Conservation (phyloP, 1,140 invertebrate genomes). For the Drosophila orosa region DNA sequence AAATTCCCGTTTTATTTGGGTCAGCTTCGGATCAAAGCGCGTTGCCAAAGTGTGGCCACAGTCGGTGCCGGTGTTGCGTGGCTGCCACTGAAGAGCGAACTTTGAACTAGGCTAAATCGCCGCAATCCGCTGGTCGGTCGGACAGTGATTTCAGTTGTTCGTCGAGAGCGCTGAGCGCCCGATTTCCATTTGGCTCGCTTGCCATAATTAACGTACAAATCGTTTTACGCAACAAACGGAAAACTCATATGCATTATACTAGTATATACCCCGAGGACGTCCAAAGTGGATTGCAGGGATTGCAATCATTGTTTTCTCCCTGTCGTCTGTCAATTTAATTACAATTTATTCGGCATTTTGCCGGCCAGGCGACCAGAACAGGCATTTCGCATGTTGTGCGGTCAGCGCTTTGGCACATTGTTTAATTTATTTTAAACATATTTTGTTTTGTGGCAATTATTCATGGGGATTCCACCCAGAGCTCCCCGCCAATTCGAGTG, state of each 20-base stretch:
- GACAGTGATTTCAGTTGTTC: conserved; percentile 55
- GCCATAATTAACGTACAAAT: conserved; percentile 68
- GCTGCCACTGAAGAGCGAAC: conserved; percentile 6
- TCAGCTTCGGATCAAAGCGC: conserved; percentile 32
- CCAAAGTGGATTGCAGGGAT: conserved; percentile 15
- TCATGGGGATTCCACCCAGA: conserved; percentile 21
- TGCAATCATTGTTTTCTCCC: conserved; percentile 22
- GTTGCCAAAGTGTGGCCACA: conserved; percentile 39
- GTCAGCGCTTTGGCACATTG: conserved; percentile 68
- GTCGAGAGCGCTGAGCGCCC: conserved; percentile 27
- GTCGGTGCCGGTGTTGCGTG: conserved; percentile 31
- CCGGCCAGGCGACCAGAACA: conserved; percentile 20
- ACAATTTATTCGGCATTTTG: conserved; percentile 71
- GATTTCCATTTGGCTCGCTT: conserved; percentile 41
- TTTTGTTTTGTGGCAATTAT: conserved; percentile 67
- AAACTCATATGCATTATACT: conserved; percentile 38
- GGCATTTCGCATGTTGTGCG: conserved; percentile 59
- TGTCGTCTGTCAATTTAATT: conserved; percentile 72
- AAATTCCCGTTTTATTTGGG: conserved; percentile 28
- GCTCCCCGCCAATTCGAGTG: conserved; percentile 18
- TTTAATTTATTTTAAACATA: conserved; percentile 74
- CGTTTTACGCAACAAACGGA: conserved; percentile 51
- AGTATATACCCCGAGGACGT: conserved; percentile 5
- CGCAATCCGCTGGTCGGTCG: conserved; percentile 47
- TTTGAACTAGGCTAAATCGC: conserved; percentile 52